A percentile compares a stretch with the other conserved stretches of the same genome.
Evolutionary conservation across 1,140 invertebrate species (phyloP).

Genomic region (Holcopasites calliopsidis): DNA sequence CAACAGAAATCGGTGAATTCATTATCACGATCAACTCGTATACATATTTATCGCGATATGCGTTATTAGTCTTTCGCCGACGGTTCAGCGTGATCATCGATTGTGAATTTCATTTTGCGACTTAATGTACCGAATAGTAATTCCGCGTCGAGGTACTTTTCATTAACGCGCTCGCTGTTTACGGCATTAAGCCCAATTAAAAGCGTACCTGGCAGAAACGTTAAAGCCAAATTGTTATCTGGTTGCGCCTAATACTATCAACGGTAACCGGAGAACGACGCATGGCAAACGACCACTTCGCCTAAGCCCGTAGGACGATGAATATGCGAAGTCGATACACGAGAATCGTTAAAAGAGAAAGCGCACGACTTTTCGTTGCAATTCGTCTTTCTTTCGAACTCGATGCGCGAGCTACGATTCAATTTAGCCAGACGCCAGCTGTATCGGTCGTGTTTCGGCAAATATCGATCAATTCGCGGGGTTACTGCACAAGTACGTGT

Average conservation of each 20-base stretch:
- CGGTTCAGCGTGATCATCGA: conserved; percentile 71
- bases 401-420: conserved; percentile 45
- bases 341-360: neutral
- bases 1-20: conserved; percentile 72
- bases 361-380: neutral
- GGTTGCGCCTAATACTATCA: conserved; percentile 45
- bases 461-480: conserved; percentile 64
- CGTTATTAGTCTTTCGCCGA: conserved; percentile 73
- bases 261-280: conserved; percentile 19
- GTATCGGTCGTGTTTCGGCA: conserved; percentile 53
- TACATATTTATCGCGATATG: conserved; percentile 73
- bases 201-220: conserved; percentile 67
- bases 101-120: conserved; percentile 77
- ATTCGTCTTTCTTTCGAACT: conserved; percentile 45
- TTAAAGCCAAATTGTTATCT: conserved; percentile 71
- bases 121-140: conserved; percentile 79
- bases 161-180: conserved; percentile 73
- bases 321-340: too few species aligned
- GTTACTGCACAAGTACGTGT: conserved; percentile 54
- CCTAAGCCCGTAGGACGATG: neutral
- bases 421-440: conserved; percentile 54
- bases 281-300: neutral
- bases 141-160: conserved; percentile 73
- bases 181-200: conserved; percentile 77
- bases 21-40: conserved; percentile 75